Conservation (phyloP, 2,888 invertebrate genomes). For the Drosophila emarginata region DNA sequence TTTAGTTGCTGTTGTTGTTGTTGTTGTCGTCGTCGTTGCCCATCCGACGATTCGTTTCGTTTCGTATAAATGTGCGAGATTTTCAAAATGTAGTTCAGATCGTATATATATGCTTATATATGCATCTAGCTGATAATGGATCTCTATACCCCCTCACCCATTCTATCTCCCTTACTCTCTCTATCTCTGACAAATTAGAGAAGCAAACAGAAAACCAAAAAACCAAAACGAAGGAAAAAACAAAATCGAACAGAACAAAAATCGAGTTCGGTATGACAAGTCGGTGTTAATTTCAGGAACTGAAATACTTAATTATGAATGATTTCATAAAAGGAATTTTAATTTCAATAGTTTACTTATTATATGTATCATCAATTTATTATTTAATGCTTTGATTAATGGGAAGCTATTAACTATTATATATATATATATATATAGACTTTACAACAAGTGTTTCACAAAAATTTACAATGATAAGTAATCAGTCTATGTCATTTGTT, state of each 20-base stretch:
- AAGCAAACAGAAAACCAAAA: conserved; percentile 9
- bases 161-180: no score
- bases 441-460: no score
- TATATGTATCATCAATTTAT: background rate
- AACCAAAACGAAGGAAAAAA: background rate
- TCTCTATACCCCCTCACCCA: background rate
- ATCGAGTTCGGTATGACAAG: background rate
- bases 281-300: conserved; percentile 2
- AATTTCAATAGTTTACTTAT: background rate
- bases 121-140: conserved; percentile 16
- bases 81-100: conserved; percentile 71
- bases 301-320: background rate
- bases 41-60: conserved; percentile 45
- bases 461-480: conserved; percentile 3
- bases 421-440: background rate
- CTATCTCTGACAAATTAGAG: conserved; percentile 8
- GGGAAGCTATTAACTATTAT: background rate
- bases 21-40: conserved; percentile 35
- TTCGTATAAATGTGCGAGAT: conserved; percentile 72
- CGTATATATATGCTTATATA: conserved; percentile 29
- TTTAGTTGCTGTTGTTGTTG: conserved; percentile 35
- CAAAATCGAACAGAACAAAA: background rate
- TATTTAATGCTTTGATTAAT: conserved; percentile 3
- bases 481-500: conserved; percentile 2
- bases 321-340: background rate